A percentile compares a stretch with the other conserved stretches of the same genome.
phyloP scores from a whole-genome alignment of 2,113 vertebrate species.

The Sander vitreus region DNA sequence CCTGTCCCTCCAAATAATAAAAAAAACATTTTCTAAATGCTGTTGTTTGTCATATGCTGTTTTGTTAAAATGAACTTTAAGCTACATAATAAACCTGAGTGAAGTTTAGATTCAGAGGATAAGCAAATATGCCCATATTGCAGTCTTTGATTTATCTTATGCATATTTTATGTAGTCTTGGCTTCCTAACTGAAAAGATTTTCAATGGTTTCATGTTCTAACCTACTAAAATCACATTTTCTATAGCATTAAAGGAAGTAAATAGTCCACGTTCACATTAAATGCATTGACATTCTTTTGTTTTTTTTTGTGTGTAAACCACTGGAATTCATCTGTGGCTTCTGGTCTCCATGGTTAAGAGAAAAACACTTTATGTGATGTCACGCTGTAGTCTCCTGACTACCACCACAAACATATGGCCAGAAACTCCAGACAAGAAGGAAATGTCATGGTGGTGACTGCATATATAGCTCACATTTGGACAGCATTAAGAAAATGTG shows the following conservation, averaged over 20 bases:
- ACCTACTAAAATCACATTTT: neutral
- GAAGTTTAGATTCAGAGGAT: neutral
- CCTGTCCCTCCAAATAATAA: conserved; percentile 92
- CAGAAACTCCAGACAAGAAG: conserved; percentile 43
- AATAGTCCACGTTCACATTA: neutral
- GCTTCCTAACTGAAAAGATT: neutral
- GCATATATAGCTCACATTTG: conserved; percentile 54
- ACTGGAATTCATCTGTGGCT: conserved; percentile 56
- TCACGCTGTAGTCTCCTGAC: conserved; percentile 56
- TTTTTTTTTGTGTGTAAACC: conserved; percentile 13
- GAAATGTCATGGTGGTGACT: conserved; percentile 19
- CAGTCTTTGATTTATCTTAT: neutral
- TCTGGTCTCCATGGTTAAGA: conserved; percentile 53
- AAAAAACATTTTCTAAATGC: conserved; percentile 79
- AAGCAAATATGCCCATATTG: neutral
- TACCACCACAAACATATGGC: conserved; percentile 63
- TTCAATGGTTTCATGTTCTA: neutral
- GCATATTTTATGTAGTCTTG: neutral
- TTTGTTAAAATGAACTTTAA: neutral
- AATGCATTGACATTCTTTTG: conserved; percentile 11
- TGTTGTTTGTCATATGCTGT: conserved; percentile 38
- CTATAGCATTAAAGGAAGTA: neutral
- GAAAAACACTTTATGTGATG: conserved; percentile 62
- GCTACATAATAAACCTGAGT: neutral
- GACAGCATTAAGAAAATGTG: conserved; percentile 30